Evolutionary conservation across 2,888 invertebrate genomes (phyloP).

Genomic region (Clunio marinus): DNA sequence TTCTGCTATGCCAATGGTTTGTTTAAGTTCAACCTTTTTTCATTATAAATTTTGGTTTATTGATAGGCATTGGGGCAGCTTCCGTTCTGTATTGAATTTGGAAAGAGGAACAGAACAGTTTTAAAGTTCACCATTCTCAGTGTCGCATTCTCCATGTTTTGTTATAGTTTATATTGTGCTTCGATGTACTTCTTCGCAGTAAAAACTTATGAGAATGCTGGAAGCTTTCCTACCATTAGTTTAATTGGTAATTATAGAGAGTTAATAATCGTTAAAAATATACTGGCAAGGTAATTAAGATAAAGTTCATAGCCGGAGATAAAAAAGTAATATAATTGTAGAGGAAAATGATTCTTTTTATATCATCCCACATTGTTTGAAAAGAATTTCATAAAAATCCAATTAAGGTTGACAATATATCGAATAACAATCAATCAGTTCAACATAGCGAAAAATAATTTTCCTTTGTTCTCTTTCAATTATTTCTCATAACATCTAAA

Average conservation of each 20-base stretch:
- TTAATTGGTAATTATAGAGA: slow-evolving; percentile 25
- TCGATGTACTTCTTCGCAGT: slow-evolving; percentile 12
- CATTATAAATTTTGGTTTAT: neutral
- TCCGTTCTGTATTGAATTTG: slow-evolving; percentile 14
- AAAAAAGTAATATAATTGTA: too few relatives aligned
- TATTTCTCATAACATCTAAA: neutral
- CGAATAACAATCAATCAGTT: too few relatives aligned
- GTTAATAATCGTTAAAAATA: too few relatives aligned
- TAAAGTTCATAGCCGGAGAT: too few relatives aligned
- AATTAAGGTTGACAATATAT: too few relatives aligned
- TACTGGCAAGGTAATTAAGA: too few relatives aligned
- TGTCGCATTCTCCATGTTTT: neutral
- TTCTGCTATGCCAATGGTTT: neutral
- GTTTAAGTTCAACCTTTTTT: neutral
- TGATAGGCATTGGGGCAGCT: slow-evolving; percentile 9
- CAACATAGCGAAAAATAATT: too few relatives aligned
- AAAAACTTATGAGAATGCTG: neutral
- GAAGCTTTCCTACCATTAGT: slow-evolving; percentile 13
- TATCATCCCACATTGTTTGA: too few relatives aligned
- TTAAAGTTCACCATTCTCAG: slow-evolving; percentile 1
- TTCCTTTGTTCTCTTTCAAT: neutral
- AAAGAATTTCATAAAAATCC: too few relatives aligned
- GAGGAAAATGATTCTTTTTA: too few relatives aligned
- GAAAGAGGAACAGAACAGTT: neutral
- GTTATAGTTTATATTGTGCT: neutral